A percentile compares a stretch with the other conserved stretches of the same genome.
These are phyloP conservation scores for Zygogramma bicolorata DNA, from an alignment of 2,888 invertebrate genomes.

Conservation along the genomic window DNA sequence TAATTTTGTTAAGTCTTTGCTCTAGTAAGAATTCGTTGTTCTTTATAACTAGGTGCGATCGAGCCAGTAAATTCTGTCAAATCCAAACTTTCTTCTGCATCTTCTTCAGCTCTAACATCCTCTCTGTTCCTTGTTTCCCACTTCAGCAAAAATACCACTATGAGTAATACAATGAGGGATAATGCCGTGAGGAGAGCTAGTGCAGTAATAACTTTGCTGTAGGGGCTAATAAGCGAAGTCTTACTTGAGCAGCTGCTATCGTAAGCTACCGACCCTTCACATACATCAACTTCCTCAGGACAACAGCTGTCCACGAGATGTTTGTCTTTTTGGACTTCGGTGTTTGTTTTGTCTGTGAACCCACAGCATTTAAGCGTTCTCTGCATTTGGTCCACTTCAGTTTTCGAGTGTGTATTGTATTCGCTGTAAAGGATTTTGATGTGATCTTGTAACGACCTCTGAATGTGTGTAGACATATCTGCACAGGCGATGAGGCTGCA, in stretches of 20 bases:
- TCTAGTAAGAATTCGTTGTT: too few species aligned
- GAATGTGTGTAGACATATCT: background rate
- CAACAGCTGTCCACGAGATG: constrained; percentile 25
- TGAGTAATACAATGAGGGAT: background rate
- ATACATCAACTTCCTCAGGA: constrained; percentile 9
- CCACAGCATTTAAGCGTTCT: constrained; percentile 25
- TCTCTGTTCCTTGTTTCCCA: background rate
- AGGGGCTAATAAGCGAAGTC: background rate
- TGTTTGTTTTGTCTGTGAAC: constrained; percentile 11
- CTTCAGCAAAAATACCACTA: background rate
- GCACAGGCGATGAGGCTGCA: background rate
- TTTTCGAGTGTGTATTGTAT: background rate
- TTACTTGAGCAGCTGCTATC: constrained; percentile 13
- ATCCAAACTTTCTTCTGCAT: background rate
- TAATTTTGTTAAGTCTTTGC: too few species aligned
- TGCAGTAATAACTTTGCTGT: constrained; percentile 8
- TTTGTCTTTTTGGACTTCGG: background rate
- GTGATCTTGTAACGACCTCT: background rate
- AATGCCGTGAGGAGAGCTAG: background rate
- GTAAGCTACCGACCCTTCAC: constrained; percentile 7
- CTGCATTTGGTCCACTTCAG: constrained; percentile 24
- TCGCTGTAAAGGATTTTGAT: background rate
- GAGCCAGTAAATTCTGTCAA: background rate
- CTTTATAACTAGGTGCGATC: background rate
- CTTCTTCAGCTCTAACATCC: too few species aligned